Base-by-base conservation (phyloP, 2,888 invertebrate species). In the Tenthredo amoena region DNA sequence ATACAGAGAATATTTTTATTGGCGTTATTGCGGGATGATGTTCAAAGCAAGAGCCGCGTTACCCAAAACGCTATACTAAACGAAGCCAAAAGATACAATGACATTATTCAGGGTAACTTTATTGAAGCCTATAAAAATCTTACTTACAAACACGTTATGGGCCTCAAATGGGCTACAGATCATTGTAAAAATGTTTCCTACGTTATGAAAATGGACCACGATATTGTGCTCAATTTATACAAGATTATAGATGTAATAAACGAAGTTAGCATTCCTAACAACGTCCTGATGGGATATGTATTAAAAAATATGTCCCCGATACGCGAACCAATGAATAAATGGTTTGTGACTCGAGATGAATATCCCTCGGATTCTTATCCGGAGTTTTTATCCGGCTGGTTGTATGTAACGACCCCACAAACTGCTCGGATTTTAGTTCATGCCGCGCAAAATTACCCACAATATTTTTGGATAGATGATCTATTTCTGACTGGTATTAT, bases 381-480 rank as follows among this genome's bases (percentile, higher is more conserved):
- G 0, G 93, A 95, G 26, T 98, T 97, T 91, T 93, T 97, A 10
- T 97, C 97, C 6, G 98, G 98, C 0, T 98, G 98, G 98, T 95
- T 97, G 89, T 98, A 98, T 88, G 94, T 97, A 1, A 96, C 97
- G 2, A 97, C 96, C 85, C 95, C 96, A 0, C 94, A 95, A 87
- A 95, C 96, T 1, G 96, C 96, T 0, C 91, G 91, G 26, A 94
- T 94, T 31, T 91, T 98, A 81, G 94, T 95, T 34, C 91, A 94
- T 3, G 94, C 95, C 88, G 95, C 96, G 0, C 91, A 94, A 47
- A 91, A 93, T 55, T 94, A 95, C n/a, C 94, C 95, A 2, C 87
- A 88, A 26, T 97, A 96, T 89, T 98, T 99, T 94, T 99, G 98
- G 98, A 98, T 99, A 86, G 98, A 99, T 91, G 98, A 99, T 92